Conservation (phyloP, 2,797 vertebrate species). For the Pyrrhura leucotis region DNA sequence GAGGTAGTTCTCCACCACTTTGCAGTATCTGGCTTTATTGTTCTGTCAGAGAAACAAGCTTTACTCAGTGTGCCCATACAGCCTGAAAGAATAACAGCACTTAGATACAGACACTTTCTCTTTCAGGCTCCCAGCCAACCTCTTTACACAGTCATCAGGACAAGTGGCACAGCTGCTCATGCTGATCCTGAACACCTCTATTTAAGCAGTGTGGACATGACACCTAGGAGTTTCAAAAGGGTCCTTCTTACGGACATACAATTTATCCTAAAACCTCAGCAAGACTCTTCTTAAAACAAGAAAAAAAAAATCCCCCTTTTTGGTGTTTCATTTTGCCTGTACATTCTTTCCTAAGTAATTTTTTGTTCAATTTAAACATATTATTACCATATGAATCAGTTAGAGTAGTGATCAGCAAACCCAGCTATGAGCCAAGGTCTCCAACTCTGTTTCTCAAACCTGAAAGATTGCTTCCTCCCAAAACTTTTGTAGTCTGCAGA, state of each 20-base stretch:
- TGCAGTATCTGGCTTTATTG: background rate
- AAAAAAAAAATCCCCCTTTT: background rate
- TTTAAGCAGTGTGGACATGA: background rate
- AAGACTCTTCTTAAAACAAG: background rate
- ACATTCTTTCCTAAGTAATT: background rate
- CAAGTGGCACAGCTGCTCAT: background rate
- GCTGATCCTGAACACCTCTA: background rate
- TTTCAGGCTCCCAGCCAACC: background rate
- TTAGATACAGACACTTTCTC: background rate
- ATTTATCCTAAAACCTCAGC: background rate
- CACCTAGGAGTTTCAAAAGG: background rate
- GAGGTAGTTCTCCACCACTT: background rate
- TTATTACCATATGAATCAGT: background rate
- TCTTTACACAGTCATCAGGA: background rate
- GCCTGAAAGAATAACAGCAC: background rate
- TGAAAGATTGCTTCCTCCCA: background rate
- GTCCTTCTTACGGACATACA: rapidly evolving
- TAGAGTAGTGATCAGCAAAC: background rate
- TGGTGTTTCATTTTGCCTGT: background rate
- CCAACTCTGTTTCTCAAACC: background rate
- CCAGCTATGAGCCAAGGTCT: background rate
- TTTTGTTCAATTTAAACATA: background rate
- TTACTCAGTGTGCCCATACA: background rate
- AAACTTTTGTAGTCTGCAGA: background rate
- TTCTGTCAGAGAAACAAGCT: background rate